Evolutionary conservation across 2,797 vertebrate genomes (phyloP), one percentile per base, ranked within the genome.

Genomic region (Coreius guichenoti): DNA sequence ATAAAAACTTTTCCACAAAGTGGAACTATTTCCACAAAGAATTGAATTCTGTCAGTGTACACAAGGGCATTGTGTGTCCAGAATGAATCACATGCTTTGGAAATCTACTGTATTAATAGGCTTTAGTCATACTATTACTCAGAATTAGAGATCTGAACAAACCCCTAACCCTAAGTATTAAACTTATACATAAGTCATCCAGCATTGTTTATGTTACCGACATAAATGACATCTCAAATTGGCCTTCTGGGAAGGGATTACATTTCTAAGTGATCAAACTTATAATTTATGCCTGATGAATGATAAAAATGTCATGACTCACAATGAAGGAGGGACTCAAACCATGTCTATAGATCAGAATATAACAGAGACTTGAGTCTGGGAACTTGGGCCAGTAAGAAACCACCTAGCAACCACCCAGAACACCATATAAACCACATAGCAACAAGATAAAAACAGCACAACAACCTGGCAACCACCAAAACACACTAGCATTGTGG

Each of bases 71-170:
- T 39, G 31, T 77, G 51, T 5, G 31, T 77, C 13, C 4, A 77
- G 21, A 58, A 77, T 76, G 31, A 56, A 56, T 56, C 74, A 58
- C 74, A n/a, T 56, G 21, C 29, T 76, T 23, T n/a, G 21, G 31
- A 76, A 76, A 76, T 39, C 21, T 43, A n/a, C 23, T 26, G 33
- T 43, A 61, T 77, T n/a, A 39, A 39, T 43, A 61, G 54, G 75
- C 33, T 43, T 78, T 58, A 78, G 23, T 78, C 14, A 61, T 26
- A 17, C 14, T 61, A 58, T 78, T 76, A 31, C 72, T 75, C 74
- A 51, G 23, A 77, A 26, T 58, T 9, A 43, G 54, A 26, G 54
- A 58, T 43, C 51, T 61, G 33, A 43, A 78, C 23, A 61, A 61
- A 58, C 54, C 36, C 43, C 75, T 29, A 78, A 78, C 76, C 56